These are phyloP conservation scores for Eulemur coronatus DNA, from an alignment of 2,797 vertebrate species.

Conservation along the genomic window DNA sequence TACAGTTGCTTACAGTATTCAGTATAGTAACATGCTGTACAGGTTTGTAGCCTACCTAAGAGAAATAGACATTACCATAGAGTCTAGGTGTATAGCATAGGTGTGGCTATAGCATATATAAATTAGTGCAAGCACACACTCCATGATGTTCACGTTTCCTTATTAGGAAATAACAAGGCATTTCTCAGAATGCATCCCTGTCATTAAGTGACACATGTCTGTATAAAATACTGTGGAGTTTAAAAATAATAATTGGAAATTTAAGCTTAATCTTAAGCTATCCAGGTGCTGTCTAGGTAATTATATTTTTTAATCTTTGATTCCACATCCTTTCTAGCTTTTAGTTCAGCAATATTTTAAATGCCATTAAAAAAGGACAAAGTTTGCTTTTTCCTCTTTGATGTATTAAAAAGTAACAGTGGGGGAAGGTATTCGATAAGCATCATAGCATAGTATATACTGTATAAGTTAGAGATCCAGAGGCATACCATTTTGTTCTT, in stretches of 20 bases:
- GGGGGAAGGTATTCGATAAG: background rate
- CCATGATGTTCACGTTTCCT: background rate
- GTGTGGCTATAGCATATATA: background rate
- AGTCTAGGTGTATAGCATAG: background rate
- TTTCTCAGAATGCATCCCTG: background rate
- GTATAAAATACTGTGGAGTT: background rate
- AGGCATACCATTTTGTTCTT: background rate
- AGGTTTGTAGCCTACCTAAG: background rate
- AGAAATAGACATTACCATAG: background rate
- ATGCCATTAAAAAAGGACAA: background rate
- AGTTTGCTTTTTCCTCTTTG: background rate
- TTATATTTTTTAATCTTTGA: background rate
- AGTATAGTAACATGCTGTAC: background rate
- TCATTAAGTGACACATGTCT: background rate
- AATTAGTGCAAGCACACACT: background rate
- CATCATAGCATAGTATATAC: background rate
- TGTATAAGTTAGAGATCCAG: background rate
- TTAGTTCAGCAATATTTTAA: background rate
- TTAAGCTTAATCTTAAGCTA: background rate
- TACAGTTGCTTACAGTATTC: background rate
- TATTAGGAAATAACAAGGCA: background rate
- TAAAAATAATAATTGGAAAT: background rate
- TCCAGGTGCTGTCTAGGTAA: background rate
- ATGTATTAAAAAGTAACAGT: background rate
- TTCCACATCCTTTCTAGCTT: background rate